Evolutionary conservation across 2,888 invertebrate species (phyloP).

Genomic region (Netelia inedita): DNA sequence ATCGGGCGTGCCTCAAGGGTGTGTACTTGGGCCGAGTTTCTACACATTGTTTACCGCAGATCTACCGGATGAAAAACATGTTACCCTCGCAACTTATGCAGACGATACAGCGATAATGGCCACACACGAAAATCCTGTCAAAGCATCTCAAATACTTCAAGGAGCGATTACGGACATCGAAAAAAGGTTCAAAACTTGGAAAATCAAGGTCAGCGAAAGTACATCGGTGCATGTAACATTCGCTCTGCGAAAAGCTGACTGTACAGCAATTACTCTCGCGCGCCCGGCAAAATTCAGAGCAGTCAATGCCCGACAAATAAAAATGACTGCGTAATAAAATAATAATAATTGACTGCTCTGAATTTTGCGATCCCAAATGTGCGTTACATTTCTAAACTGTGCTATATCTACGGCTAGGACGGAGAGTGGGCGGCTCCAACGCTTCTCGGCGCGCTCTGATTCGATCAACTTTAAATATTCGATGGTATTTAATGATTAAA

Average conservation of each 20-base stretch:
- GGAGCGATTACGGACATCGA: conserved; percentile 21
- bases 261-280: conserved; percentile 40
- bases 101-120: conserved; percentile 69
- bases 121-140: conserved; percentile 34
- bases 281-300: too few relatives aligned
- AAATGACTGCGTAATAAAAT: too few relatives aligned
- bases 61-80: conserved; percentile 23
- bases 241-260: conserved; percentile 57
- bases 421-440: too few relatives aligned
- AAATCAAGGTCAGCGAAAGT: conserved; percentile 69
- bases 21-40: conserved; percentile 66
- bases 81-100: conserved; percentile 63
- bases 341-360: too few relatives aligned
- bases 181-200: conserved; percentile 69
- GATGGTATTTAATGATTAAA: too few relatives aligned
- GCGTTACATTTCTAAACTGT: too few relatives aligned
- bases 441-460: too few relatives aligned
- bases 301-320: conserved; percentile 45
- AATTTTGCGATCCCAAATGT: too few relatives aligned
- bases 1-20: conserved; percentile 66
- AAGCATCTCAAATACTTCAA: conserved; percentile 56
- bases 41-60: conserved; percentile 69
- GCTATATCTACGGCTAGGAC: too few relatives aligned
- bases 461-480: too few relatives aligned
- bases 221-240: conserved; percentile 74